Evolutionary conservation across 2,113 vertebrate genomes (phyloP), one percentile per base, ranked within the genome.

Genomic region (Microcebus ravelobensis): DNA sequence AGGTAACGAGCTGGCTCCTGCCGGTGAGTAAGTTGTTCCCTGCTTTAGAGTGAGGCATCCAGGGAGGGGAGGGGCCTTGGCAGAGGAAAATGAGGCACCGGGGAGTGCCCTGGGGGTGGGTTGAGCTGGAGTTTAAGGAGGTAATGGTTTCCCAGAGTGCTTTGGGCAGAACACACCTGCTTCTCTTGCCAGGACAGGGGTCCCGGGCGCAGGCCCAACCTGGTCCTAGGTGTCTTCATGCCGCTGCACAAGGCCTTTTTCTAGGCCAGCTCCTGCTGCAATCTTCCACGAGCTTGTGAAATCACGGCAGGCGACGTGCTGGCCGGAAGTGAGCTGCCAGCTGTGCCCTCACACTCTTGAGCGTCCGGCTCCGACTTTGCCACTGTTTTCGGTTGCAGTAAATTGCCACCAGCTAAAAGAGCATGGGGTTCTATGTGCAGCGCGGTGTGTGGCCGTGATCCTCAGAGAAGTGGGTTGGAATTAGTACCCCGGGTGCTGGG

Each of bases 21-120:
- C 76, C 18, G 6, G 52, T 89, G 96, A 95, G 68, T 77, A 76
- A 87, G 71, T 23, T 13, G 71, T 67, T 86, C 48, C 84, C 36
- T 90, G 63, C 73, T 50, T 68, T 65, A 25, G 8, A 29, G 55
- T 82, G 87, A 91, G 73, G 89, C 74, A 20, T 34, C 23, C 11
- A 5, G 50, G 94, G 79, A 31, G 88, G 52, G 27, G 48, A 31
- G 85, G 52, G 27, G 48, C 48, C 67, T 57, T 76, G 94, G 39
- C 77, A 5, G 2, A 45, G 71, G 94, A 82, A 70, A 25, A 5
- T 2, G 5, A 36, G 79, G 77, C 85, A 6, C 61, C 31, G 50
- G 79, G 59, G 74, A 61, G 71, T 20, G 55, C 52, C 82, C 45
- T 10, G 11, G 59, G 71, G 81, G 17, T 27, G 57, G 3, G 34